These are phyloP conservation scores for Tipula unca DNA, from an alignment of 2,888 invertebrate genomes.

Conservation along the genomic window DNA sequence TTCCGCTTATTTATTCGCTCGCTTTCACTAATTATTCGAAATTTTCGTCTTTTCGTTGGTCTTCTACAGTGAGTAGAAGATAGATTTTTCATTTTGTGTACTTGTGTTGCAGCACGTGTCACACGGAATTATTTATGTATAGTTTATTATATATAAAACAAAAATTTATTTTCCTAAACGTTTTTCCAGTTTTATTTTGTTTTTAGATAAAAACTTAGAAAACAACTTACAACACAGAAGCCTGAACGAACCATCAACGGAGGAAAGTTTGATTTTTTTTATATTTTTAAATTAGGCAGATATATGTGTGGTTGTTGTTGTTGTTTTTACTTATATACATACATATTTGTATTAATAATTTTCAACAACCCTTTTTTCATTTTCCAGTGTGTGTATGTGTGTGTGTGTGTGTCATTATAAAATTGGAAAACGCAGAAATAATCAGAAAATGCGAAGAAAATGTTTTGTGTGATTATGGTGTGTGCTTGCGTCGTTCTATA, in stretches of 20 bases:
- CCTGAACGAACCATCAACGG: background rate
- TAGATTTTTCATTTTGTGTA: background rate
- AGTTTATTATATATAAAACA: background rate
- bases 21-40: background rate
- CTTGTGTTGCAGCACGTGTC: background rate
- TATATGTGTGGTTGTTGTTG: background rate
- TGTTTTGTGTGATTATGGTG: background rate
- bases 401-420: constrained; percentile 1
- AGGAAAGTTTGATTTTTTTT: background rate
- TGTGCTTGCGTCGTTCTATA: too few relatives aligned
- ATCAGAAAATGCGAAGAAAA: background rate
- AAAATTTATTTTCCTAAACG: background rate
- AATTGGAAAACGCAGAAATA: background rate
- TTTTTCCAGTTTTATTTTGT: background rate
- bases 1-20: background rate
- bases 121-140: background rate
- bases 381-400: too few relatives aligned
- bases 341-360: background rate
- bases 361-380: background rate
- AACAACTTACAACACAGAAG: background rate
- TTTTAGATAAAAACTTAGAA: background rate
- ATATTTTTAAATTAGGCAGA: background rate
- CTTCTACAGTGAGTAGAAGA: background rate
- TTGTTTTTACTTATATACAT: background rate
- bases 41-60: background rate